phyloP scores from a whole-genome alignment of 2,888 invertebrate species.

The Dynastes hyllus region DNA sequence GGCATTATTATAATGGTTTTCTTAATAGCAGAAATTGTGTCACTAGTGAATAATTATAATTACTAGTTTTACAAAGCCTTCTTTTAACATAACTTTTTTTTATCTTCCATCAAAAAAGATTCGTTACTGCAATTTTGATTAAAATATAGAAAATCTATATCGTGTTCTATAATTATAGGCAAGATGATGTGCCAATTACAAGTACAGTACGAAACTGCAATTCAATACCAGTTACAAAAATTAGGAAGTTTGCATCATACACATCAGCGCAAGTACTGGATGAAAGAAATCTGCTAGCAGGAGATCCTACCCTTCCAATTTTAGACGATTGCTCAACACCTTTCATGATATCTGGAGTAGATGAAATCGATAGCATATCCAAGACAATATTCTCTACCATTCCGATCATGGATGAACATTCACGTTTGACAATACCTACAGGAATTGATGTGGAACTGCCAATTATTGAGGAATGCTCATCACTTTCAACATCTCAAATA shows the following conservation, averaged over 20 bases:
- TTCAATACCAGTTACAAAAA: background rate
- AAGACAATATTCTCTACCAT: constrained; percentile 11
- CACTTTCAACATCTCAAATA: background rate
- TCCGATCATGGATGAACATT: constrained; percentile 16
- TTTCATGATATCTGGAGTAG: background rate
- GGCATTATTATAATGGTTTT: no score
- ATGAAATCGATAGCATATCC: constrained; percentile 8
- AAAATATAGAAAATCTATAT: no score
- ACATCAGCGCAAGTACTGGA: background rate
- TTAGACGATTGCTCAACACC: constrained; percentile 21
- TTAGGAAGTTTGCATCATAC: background rate
- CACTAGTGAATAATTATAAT: no score
- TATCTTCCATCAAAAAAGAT: no score
- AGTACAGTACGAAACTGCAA: background rate
- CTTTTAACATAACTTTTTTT: no score
- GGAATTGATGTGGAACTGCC: constrained; percentile 11
- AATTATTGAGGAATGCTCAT: constrained; percentile 13
- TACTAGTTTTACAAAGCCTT: no score
- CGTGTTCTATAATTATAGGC: background rate
- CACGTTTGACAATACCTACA: constrained; percentile 15
- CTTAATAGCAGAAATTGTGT: no score
- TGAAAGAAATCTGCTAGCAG: background rate
- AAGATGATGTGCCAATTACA: background rate
- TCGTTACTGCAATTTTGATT: no score
- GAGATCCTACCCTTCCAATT: constrained; percentile 28